Base-by-base conservation (phyloP, 2,888 invertebrate genomes). In the Osedax fenrisi region DNA sequence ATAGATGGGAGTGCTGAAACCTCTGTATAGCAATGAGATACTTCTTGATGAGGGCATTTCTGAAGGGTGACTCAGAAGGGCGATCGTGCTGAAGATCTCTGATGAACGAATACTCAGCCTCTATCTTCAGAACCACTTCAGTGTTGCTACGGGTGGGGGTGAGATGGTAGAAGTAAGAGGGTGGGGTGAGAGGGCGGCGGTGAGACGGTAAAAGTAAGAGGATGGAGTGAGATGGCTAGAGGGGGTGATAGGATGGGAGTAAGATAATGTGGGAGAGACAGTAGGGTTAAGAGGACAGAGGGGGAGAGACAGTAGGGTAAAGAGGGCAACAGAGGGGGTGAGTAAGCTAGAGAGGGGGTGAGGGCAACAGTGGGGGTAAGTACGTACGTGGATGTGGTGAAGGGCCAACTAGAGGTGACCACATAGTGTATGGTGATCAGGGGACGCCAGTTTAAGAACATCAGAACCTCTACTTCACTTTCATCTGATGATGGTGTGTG, bases 391-490 rank as follows among this genome's bases (percentile, higher is more conserved):
- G 77, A 75, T 2, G 77, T 76, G 26, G 80, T 84, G 25, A 82
- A 76, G 3, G 89, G 88, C 89, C 89, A 89, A 62, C 87, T 85
- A 24, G 89, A 87, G 2, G 85, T 85, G 17, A 86, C 85, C 73
- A 87, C 84, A 82, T 90, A 91, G 80, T 90, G 89, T 76, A 91
- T 87, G 81, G 87, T 88, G 78, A 90, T 89, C 79, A 88, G 88
- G 75, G 89, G 88, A 81, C 90, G 89, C 90, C 90, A 91, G 17
- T 90, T 89, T 73, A 90, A 84, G 70, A 89, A 86, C 76, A 91
- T 85, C 77, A 86, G 87, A 24, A 91, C 87, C 81, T 89, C 88
- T 69, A 90, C 84, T 77, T 83, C 81, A 70, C 76, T 81, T 13
- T 81, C 81, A 75, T 81, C 83, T 82, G 76, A 0, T 10, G 17